phyloP scores from a whole-genome alignment of 2,113 vertebrate genomes.

The Bagarius yarrelli region DNA sequence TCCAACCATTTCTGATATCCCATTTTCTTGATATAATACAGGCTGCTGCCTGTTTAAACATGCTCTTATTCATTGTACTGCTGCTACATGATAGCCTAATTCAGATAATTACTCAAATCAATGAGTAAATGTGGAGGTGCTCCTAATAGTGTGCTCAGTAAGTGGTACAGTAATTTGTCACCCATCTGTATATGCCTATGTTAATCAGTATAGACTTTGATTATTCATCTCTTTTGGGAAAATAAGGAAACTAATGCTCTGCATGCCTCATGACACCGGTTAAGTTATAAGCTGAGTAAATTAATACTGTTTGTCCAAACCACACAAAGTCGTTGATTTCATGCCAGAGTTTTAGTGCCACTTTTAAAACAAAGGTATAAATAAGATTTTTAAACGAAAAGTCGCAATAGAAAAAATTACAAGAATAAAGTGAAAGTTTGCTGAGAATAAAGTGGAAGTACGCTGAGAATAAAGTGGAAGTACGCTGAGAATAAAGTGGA shows the following conservation, averaged over 20 bases:
- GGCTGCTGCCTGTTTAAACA: not conserved
- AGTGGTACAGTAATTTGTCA: not conserved
- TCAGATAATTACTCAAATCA: not conserved
- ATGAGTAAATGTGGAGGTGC: not conserved
- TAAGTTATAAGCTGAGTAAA: not conserved
- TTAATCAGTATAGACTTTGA: conserved; percentile 8
- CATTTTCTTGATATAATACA: not conserved
- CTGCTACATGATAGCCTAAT: not conserved
- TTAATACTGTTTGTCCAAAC: not conserved
- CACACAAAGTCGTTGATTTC: not conserved
- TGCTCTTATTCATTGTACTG: not conserved
- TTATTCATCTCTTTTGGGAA: not conserved
- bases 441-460: no score
- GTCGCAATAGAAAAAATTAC: no score
- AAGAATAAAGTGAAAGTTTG: no score
- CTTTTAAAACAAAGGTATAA: no score
- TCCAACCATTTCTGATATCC: not conserved
- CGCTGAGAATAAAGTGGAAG: no score
- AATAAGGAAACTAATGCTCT: not conserved
- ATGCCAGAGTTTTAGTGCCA: not conserved
- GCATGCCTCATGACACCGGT: not conserved
- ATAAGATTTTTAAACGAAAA: no score
- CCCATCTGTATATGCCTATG: not conserved
- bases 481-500: no score
- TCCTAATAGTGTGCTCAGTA: not conserved